Base-by-base conservation (phyloP, 2,888 invertebrate genomes). In the Cyaniris semiargus region DNA sequence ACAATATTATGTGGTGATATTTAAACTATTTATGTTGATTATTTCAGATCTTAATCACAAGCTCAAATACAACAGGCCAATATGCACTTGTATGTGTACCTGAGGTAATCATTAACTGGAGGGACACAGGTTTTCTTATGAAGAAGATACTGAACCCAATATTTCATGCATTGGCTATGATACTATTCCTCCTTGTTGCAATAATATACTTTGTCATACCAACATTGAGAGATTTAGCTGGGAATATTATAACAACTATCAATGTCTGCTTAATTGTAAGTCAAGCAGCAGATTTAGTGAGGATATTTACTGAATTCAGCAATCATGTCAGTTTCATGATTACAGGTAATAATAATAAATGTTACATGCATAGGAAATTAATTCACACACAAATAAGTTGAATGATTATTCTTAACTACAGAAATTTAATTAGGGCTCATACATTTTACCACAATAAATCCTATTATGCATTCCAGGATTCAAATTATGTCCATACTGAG, bases 181-280 rank as follows among this genome's bases (percentile, higher is more conserved):
- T 95, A 72, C 95, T 97, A 80, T 95, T 96, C 82, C 88, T 97
- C 76, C 86, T 96, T 18, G 95, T 97, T 58, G 96, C 97, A 6
- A 95, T 97, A 72, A 95, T 97, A 79, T 97, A 97, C 86, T 97
- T 97, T 89, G 96, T 97, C 60, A 90, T 98, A 85, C 97, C 97
- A 18, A 97, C 97, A 76, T 90, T 98, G 78, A 92, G 97, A 85
- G 97, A 98, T 91, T 94, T 97, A 76, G 96, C 97, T 56, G 97
- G 97, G 3, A 97, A 97, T 86, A 97, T 97, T 81, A 95, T 97
- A 79, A 97, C 97, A 1, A 97, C 97, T 74, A 96, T 97, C 85
- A 96, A 96, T 78, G 86, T 97, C 70, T 97, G 97, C 84, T 92
- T 97, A 81, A 96, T 97, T 84, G 91, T 96, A 6, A 96, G 96